These are phyloP conservation scores for Heliconius hermathena DNA, from an alignment of 1,140 invertebrate species.

Conservation along the genomic window DNA sequence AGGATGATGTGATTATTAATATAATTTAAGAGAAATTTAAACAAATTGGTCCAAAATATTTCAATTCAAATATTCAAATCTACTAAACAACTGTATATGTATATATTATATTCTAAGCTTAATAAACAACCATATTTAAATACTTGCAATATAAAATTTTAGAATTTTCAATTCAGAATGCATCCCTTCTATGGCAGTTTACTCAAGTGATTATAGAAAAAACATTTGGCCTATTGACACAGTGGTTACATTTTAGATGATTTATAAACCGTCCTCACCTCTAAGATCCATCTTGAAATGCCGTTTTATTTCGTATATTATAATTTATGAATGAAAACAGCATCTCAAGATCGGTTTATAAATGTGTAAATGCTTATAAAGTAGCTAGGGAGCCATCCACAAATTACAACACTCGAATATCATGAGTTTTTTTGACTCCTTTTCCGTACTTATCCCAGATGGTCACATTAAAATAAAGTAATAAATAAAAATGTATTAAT, in stretches of 20 bases:
- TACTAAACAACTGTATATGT: not conserved
- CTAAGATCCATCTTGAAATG: no score
- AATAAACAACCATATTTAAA: not conserved
- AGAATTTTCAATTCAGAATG: not conserved
- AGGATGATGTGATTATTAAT: not conserved
- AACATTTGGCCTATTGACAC: not conserved
- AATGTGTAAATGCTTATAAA: slow-evolving; percentile 19
- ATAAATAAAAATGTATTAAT: no score
- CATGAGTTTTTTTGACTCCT: no score
- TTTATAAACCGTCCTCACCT: not conserved
- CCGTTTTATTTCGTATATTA: no score
- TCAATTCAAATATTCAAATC: not conserved
- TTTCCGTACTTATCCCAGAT: no score
- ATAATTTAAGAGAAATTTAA: not conserved
- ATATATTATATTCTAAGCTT: no score
- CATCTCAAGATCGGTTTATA: not conserved
- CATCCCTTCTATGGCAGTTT: not conserved
- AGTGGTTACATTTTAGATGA: not conserved
- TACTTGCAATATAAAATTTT: not conserved
- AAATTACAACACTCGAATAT: no score
- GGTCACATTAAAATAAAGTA: no score
- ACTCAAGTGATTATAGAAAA: not conserved
- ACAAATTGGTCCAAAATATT: not conserved
- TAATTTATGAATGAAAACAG: no score
- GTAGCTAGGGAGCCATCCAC: not conserved